These are phyloP conservation scores for Ferdinandea cuprea DNA, from an alignment of 2,888 invertebrate genomes.

Conservation along the genomic window DNA sequence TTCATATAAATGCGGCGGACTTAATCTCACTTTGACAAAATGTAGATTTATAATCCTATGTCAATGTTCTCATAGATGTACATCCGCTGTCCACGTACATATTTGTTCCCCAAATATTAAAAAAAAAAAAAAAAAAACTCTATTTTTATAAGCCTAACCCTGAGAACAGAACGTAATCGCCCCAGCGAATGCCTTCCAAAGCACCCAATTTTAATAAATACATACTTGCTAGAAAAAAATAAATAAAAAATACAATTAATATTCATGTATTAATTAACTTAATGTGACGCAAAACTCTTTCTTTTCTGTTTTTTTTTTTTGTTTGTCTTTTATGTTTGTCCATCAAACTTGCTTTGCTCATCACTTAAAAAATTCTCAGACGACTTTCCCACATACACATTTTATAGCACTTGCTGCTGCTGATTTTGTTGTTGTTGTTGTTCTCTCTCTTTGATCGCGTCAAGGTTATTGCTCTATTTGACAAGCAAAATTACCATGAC, in stretches of 20 bases:
- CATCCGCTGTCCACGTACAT: no score
- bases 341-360: conserved; percentile 1
- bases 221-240: no score
- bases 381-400: conserved; percentile 40
- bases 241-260: conserved; percentile 1
- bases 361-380: conserved; percentile 52
- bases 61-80: no score
- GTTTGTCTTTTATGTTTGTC: not conserved
- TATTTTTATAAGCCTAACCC: conserved; percentile 3
- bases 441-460: conserved; percentile 45
- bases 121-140: not conserved
- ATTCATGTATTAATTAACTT: conserved; percentile 19
- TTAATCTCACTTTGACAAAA: no score
- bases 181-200: not conserved
- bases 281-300: conserved; percentile 25
- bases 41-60: no score
- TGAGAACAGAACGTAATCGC: not conserved
- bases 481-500: conserved; percentile 16
- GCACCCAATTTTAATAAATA: conserved; percentile 9
- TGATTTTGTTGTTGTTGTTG: no score
- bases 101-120: not conserved
- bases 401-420: not conserved
- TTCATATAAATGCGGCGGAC: no score
- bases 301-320: no score
- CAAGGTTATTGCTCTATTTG: conserved; percentile 62